phyloP scores from a whole-genome alignment of 2,113 vertebrate genomes.

The Tragulus kanchil region DNA sequence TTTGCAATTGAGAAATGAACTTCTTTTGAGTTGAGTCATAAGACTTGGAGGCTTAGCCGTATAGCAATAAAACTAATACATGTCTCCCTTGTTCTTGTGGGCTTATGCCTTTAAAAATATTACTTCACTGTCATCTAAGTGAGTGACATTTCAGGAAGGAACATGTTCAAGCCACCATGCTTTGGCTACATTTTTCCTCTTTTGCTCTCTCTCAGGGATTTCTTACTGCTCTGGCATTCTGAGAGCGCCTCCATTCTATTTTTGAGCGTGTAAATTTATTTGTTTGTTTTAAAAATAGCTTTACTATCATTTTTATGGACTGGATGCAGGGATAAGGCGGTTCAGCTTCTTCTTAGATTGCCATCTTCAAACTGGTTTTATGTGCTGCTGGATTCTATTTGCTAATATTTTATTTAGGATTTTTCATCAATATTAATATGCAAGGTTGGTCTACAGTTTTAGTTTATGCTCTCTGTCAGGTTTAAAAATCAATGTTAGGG shows the following conservation, averaged over 20 bases:
- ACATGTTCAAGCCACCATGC: background rate
- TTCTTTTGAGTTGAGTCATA: conserved; percentile 43
- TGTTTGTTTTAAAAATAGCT: conserved; percentile 69
- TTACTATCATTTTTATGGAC: conserved; percentile 22
- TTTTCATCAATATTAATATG: conserved; percentile 78
- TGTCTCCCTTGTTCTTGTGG: conserved; percentile 17
- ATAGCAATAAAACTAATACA: background rate
- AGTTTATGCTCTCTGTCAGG: conserved; percentile 38
- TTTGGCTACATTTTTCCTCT: background rate
- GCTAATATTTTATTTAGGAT: conserved; percentile 83
- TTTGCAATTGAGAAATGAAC: background rate
- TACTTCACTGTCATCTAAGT: background rate
- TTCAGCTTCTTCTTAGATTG: background rate
- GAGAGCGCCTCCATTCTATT: background rate
- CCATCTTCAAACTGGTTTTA: background rate
- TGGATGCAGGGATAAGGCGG: background rate
- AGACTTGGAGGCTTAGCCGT: conserved; percentile 27
- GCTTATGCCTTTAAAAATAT: background rate
- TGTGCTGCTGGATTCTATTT: conserved; percentile 57
- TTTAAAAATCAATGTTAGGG: background rate
- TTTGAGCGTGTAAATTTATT: background rate
- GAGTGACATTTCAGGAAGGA: background rate
- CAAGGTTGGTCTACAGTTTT: conserved; percentile 56
- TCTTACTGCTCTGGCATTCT: background rate
- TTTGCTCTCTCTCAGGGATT: background rate